These are phyloP conservation scores for Buteo buteo DNA, from an alignment of 2,113 vertebrate genomes.

Conservation along the genomic window DNA sequence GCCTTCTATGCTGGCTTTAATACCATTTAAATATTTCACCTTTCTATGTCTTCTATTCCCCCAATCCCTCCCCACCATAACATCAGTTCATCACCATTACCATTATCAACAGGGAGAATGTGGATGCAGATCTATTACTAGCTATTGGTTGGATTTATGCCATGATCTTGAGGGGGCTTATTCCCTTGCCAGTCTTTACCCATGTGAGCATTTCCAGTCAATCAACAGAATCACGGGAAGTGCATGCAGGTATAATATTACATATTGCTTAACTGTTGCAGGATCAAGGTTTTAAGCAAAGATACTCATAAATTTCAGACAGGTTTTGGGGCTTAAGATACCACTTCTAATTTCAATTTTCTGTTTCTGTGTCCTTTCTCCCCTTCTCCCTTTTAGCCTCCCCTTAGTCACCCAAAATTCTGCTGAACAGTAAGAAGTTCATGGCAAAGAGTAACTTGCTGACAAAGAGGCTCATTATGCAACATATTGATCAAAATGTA, in stretches of 20 bases:
- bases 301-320: neutral
- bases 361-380: neutral
- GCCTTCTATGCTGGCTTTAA: neutral
- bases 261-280: neutral
- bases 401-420: neutral
- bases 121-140: neutral
- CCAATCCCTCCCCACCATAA: too few relatives aligned
- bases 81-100: neutral
- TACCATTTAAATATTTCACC: neutral
- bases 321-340: neutral
- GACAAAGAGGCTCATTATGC: neutral
- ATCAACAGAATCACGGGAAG: neutral
- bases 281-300: neutral
- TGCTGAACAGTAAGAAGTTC: neutral
- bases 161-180: neutral
- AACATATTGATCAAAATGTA: neutral
- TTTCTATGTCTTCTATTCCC: neutral
- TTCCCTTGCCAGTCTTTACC: neutral
- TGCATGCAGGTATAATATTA: too few relatives aligned
- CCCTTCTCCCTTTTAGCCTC: neutral
- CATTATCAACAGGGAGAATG: neutral
- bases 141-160: neutral
- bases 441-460: neutral
- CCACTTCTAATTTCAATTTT: neutral
- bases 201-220: neutral